Conservation (phyloP, 1,140 invertebrate genomes). For the Pissodes strobi region DNA sequence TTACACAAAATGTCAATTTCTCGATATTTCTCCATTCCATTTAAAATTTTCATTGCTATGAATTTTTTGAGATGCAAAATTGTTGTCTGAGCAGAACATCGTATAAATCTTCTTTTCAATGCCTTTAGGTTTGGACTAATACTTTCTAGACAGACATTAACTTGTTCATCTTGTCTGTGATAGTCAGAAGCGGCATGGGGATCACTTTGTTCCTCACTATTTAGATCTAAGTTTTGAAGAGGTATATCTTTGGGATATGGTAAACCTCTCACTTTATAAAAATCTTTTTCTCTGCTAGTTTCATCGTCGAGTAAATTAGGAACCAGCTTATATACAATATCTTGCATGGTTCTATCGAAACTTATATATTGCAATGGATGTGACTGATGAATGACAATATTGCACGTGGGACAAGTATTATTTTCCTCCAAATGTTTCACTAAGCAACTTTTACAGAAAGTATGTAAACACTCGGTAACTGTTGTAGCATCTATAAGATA, state of each 20-base stretch:
- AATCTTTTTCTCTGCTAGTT: slow-evolving; percentile 82
- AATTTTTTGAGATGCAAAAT: slow-evolving; percentile 97
- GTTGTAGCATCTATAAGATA: slow-evolving; percentile 97
- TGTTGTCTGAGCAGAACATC: slow-evolving; percentile 93
- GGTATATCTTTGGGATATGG: slow-evolving; percentile 87
- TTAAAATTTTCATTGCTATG: slow-evolving; percentile 92
- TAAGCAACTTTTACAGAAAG: slow-evolving; percentile 96
- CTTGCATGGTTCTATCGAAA: slow-evolving; percentile 51
- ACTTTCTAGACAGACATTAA: slow-evolving; percentile 87
- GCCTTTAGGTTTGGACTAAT: slow-evolving; percentile 82
- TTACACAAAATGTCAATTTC: slow-evolving; percentile 99
- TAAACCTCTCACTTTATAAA: slow-evolving; percentile 80
- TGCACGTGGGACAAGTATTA: too few relatives aligned
- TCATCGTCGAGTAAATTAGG: slow-evolving; percentile 90
- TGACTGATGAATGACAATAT: too few relatives aligned
- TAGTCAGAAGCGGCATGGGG: slow-evolving; percentile 85
- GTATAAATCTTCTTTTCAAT: slow-evolving; percentile 85
- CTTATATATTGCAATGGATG: too few relatives aligned
- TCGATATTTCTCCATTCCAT: slow-evolving; percentile 88
- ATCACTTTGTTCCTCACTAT: slow-evolving; percentile 65
- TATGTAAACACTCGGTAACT: slow-evolving; percentile 96
- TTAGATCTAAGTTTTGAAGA: slow-evolving; percentile 64
- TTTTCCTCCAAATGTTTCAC: slow-evolving; percentile 88
- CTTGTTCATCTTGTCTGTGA: slow-evolving; percentile 94
- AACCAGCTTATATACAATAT: slow-evolving; percentile 97